Evolutionary conservation across 1,140 invertebrate genomes (phyloP), one percentile per base, ranked within the genome.

Genomic region (Hyphantria cunea): DNA sequence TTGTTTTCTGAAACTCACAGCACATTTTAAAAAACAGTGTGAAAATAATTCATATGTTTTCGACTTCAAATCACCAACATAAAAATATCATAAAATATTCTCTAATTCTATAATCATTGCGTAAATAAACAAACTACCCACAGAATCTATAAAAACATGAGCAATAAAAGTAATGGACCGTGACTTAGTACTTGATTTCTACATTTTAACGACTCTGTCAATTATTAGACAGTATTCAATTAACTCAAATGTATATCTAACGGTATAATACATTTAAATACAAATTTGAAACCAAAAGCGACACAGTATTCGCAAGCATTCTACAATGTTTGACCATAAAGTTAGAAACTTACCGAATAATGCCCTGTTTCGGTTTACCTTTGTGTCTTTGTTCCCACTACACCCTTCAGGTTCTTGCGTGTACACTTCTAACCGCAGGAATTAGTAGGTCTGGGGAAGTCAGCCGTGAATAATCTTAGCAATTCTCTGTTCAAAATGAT

Each of bases 351-450:
- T 39, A 48, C 33, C 12, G 15, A 17, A 4, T 37, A 37, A 58
- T 58, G 45, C 3, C 44, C 55, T 37, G 44, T 58, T 58, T 56
- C 37, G 55, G 45, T 32, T 58, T 58, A 58, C 55, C 55, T 47
- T 44, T 34, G 31, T 14, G 14, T 14, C 55, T 39, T 58, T 58
- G 44, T 48, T 33, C 54, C 44, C 10, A 37, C 31, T 31, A 11
- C 33, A 48, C 33, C 55, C 45, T 34, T 55, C 9, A 34, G 53
- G 42, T 11, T 5, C 17, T 34, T 33, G 45, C 55, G 15, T 58
- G 55, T 58, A 45, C 32, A 58, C 45, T 13, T 37, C n/a, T 13
- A 13, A 58, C 55, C 55, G 13, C 55, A 58, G 48, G 45, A 48
- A 10, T 58, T 32, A 48, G 13, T 48, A n/a, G 32, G 44, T 13